These are phyloP conservation scores for Cyprinella venusta DNA, from an alignment of 2,797 vertebrate species.

Conservation along the genomic window DNA sequence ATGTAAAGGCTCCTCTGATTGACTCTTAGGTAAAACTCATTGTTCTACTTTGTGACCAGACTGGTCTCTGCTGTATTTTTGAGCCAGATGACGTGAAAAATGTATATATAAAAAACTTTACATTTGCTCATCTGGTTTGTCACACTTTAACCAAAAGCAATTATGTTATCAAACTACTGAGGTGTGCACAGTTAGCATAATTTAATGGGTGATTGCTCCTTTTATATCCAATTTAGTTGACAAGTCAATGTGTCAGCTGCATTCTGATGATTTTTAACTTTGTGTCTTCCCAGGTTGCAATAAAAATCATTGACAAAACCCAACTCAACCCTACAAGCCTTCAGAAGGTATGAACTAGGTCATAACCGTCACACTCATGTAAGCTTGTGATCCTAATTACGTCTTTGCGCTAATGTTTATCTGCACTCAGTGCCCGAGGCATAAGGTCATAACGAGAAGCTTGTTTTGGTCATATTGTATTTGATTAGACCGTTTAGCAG, in stretches of 20 bases:
- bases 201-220: constrained; percentile 11
- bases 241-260: constrained; percentile 10
- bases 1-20: neutral
- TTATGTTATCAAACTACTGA: constrained; percentile 45
- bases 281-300: constrained; percentile 83
- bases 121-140: neutral
- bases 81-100: neutral
- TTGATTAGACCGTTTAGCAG: constrained; percentile 20
- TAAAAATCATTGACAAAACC: constrained; percentile 97
- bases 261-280: constrained; percentile 35
- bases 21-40: neutral
- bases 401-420: constrained; percentile 16
- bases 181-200: constrained; percentile 35
- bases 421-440: neutral
- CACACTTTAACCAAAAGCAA: constrained; percentile 54
- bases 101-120: neutral
- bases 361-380: neutral
- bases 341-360: constrained; percentile 85
- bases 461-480: constrained; percentile 31
- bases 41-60: neutral
- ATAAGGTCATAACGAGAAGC: constrained; percentile 27
- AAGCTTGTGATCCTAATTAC: constrained; percentile 35
- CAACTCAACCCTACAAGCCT: constrained; percentile 94
- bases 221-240: constrained; percentile 41
- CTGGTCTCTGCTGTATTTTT: neutral